Base-by-base conservation (phyloP, 2,113 vertebrate species). In the Orthonyx spaldingii region DNA sequence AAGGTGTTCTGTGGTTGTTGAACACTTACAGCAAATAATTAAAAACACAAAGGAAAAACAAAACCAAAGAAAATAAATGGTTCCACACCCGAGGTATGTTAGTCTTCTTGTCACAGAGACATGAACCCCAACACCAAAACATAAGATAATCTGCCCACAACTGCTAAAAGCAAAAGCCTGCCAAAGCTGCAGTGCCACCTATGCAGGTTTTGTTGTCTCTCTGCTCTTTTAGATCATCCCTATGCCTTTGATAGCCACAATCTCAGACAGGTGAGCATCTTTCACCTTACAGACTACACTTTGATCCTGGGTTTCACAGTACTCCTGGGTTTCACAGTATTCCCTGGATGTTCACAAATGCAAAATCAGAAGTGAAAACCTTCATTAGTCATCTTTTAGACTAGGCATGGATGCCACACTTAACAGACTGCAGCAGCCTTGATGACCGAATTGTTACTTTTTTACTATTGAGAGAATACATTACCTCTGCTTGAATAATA, bases 401-500 rank as follows among this genome's bases (percentile, higher is more conserved):
- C 10, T 30, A 50, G 46, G 24, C 35, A 16, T 5, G 19, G 49
- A 47, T 81, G 35, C 14, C 52, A 61, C 18, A n/a, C 23, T 50
- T 50, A 66, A n/a, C 10, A 50, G 37, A 72, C 21, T 39, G 37
- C 74, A 60, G 60, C 27, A 46, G 37, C 22, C 11, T 77, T 52
- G 39, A 79, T n/a, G 47, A 52, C 8, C 6, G 55, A 55, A 63
- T 11, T 8, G 8, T 18, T 47, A 41, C 41, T 24, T 9, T 55
- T 66, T 87, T 76, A 46, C 16, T 84, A 61, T 5, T 53, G n/a
- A 91, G 57, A 93, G 64, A 92, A 76, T 72, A 11, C 1, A 3
- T 66, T 94, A 99, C 99, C 99, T 99, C 99, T 17, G 99, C 99
- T 97, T 99, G 99, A 94, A 99, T 99, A 96, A 99, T 99, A 97